Evolutionary conservation across 2,113 vertebrate genomes (phyloP).

Genomic region (Pampusana beccarii): DNA sequence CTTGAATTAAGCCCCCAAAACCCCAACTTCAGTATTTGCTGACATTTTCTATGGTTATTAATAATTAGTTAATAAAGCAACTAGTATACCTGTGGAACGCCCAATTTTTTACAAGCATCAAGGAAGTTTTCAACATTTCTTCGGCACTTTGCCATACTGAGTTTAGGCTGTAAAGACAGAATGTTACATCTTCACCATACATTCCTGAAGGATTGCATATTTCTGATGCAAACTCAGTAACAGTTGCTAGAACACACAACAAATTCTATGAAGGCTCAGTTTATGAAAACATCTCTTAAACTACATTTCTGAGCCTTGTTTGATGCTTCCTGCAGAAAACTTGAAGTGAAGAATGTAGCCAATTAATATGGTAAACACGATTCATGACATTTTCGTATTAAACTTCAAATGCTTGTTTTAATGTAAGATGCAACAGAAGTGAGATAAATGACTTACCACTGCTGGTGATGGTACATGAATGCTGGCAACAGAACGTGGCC

Average conservation of each 20-base stretch:
- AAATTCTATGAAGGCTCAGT: background rate
- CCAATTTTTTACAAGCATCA: conserved; percentile 97
- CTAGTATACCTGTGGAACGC: conserved; percentile 89
- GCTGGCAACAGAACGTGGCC: conserved; percentile 95
- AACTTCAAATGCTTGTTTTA: background rate
- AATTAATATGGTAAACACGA: background rate
- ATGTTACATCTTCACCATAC: background rate
- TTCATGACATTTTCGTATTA: background rate
- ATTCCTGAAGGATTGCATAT: background rate
- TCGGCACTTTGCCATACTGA: conserved; percentile 98
- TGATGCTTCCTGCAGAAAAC: background rate
- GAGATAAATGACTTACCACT: conserved; percentile 82
- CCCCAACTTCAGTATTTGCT: background rate
- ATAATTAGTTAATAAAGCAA: background rate
- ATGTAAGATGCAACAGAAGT: background rate
- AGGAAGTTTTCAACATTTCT: conserved; percentile 98
- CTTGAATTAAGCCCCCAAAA: background rate
- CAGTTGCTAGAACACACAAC: background rate
- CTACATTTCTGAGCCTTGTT: background rate
- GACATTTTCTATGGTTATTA: background rate
- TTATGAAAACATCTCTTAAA: background rate
- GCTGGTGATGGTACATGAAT: conserved; percentile 98
- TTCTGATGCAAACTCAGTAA: background rate
- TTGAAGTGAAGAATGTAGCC: background rate
- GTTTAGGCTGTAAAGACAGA: conserved; percentile 87